Evolutionary conservation across 2,888 invertebrate species (phyloP).

Genomic region (Amphimallon solstitiale): DNA sequence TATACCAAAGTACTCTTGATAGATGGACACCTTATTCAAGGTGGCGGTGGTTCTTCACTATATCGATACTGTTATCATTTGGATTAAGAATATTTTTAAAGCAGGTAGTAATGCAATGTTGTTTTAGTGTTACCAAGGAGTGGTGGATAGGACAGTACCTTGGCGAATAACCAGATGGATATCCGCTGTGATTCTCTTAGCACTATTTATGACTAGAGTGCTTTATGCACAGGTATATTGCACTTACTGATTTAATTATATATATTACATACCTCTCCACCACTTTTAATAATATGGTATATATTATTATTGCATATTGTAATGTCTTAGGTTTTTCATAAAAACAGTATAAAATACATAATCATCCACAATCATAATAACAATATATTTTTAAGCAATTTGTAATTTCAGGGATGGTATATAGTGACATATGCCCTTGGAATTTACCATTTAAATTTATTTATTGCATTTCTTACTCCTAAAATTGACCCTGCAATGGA

Average conservation of each 20-base stretch:
- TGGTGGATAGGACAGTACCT: constrained; percentile 65
- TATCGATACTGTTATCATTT: constrained; percentile 77
- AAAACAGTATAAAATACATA: too few species aligned
- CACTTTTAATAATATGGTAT: constrained; percentile 42
- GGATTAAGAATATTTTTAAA: constrained; percentile 82
- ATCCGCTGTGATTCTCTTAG: constrained; percentile 59
- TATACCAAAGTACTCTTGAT: constrained; percentile 87
- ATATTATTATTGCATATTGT: background rate
- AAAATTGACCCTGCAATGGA: constrained; percentile 99
- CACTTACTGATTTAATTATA: constrained; percentile 32
- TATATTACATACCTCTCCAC: constrained; percentile 43
- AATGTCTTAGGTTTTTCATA: constrained; percentile 5
- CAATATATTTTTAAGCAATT: background rate
- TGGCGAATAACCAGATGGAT: constrained; percentile 63
- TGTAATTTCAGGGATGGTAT: constrained; percentile 91
- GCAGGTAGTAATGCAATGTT: constrained; percentile 71
- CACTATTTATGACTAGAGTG: constrained; percentile 62
- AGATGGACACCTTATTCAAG: constrained; percentile 85
- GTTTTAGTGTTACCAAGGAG: constrained; percentile 65
- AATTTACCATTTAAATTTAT: constrained; percentile 98
- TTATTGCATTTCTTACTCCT: constrained; percentile 99
- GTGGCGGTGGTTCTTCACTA: constrained; percentile 83
- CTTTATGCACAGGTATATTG: constrained; percentile 63
- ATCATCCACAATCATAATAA: too few species aligned
- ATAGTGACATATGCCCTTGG: constrained; percentile 99